Percentiles rank a stretch among this genome's conserved stretches.
Evolutionary conservation across 2,113 vertebrate species (phyloP).

Genomic region (Anolis sagrei): DNA sequence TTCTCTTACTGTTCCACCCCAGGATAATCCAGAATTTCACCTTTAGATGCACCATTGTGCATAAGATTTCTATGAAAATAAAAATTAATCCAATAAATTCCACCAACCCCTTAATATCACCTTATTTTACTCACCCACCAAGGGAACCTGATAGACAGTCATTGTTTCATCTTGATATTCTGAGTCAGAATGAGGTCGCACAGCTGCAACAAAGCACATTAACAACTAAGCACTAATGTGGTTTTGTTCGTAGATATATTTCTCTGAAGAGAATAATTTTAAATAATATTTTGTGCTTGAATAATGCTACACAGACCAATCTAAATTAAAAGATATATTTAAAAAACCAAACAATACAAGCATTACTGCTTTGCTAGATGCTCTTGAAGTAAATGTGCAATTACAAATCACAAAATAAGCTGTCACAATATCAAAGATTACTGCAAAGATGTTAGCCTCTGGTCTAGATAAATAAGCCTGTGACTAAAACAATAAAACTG

Average conservation of each 20-base stretch:
- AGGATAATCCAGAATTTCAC: not conserved
- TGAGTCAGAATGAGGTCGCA: conserved; percentile 74
- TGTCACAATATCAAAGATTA: not conserved
- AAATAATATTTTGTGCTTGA: not conserved
- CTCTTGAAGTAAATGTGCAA: not conserved
- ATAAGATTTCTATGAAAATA: not conserved
- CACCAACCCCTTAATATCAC: not conserved
- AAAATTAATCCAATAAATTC: not conserved
- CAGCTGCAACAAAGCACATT: conserved; percentile 62
- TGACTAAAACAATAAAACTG: not conserved
- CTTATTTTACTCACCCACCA: conserved; percentile 81
- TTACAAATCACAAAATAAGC: not conserved
- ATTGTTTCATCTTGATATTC: conserved; percentile 84
- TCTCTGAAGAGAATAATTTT: not conserved
- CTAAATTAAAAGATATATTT: not conserved
- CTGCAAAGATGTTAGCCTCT: not conserved
- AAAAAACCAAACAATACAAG: not conserved
- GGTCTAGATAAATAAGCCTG: not conserved
- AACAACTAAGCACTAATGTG: not conserved
- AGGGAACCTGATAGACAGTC: conserved; percentile 86
- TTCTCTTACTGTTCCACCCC: not conserved
- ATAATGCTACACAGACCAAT: not conserved
- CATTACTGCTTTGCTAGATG: not conserved
- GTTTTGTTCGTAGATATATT: not conserved
- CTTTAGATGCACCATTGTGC: not conserved